These are phyloP conservation scores for Lethrus apterus DNA, from an alignment of 1,140 invertebrate genomes.

Conservation along the genomic window DNA sequence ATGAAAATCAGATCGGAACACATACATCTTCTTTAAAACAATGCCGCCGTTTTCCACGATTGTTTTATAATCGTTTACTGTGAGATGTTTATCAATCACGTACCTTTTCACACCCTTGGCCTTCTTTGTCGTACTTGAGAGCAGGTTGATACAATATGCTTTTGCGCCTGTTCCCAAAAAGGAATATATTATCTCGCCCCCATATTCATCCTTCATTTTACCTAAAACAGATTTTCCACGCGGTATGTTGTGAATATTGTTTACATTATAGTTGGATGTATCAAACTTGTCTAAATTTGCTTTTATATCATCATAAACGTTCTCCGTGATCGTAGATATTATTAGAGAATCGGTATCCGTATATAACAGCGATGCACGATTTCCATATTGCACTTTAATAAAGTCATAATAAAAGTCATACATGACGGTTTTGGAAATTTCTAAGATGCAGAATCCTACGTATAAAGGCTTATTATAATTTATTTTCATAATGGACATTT, in stretches of 20 bases:
- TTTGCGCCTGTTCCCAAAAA: constrained; percentile 6
- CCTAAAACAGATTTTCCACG: constrained; percentile 3
- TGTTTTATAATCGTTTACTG: too few relatives aligned
- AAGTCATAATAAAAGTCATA: constrained; percentile 7
- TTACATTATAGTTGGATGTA: constrained; percentile 6
- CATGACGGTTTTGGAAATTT: constrained; percentile 2
- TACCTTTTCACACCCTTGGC: too few relatives aligned
- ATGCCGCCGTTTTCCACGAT: too few relatives aligned
- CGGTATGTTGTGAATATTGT: constrained; percentile 1
- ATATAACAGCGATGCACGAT: constrained; percentile 32
- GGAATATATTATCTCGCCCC: constrained; percentile 4
- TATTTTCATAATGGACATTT: background rate
- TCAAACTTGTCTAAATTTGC: constrained; percentile 3
- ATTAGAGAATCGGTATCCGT: constrained; percentile 31
- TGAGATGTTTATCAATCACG: too few relatives aligned
- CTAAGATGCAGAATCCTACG: constrained; percentile 6
- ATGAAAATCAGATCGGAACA: too few relatives aligned
- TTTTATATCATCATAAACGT: constrained; percentile 14
- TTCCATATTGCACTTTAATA: constrained; percentile 35
- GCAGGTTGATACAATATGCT: constrained; percentile 1
- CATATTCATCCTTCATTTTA: constrained; percentile 18
- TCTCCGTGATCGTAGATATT: background rate
- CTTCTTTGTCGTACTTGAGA: too few relatives aligned
- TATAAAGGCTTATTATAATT: constrained; percentile 7
- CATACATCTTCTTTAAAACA: too few relatives aligned